Evolutionary conservation across 1,140 invertebrate species (phyloP).

Genomic region (Atta texana): DNA sequence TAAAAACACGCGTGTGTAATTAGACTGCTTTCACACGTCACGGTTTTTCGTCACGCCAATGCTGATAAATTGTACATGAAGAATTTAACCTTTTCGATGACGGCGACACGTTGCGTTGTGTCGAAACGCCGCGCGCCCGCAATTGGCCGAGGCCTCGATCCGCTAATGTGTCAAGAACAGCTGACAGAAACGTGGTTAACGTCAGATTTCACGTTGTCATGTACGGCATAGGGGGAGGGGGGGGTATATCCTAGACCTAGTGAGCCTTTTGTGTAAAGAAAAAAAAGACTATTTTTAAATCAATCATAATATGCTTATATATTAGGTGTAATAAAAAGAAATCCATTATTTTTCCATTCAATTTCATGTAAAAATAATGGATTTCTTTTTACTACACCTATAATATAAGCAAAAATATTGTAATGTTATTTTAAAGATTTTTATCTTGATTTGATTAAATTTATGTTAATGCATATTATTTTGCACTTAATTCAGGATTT

Average conservation of each 20-base stretch:
- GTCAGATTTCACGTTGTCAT: conserved; percentile 1
- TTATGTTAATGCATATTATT: too few relatives aligned
- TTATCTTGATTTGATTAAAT: too few relatives aligned
- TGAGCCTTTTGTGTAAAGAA: not conserved
- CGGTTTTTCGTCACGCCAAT: not conserved
- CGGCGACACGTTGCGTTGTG: conserved; percentile 60
- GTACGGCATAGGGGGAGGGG: not conserved
- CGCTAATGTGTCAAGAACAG: conserved; percentile 51
- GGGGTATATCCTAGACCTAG: conserved; percentile 20
- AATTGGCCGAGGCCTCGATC: conserved; percentile 59
- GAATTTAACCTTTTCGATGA: conserved; percentile 53
- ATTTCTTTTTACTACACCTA: too few relatives aligned
- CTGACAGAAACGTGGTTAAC: conserved; percentile 36
- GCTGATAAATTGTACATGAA: conserved; percentile 8
- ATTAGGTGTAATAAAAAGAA: too few relatives aligned
- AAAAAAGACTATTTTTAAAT: too few relatives aligned
- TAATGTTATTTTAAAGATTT: too few relatives aligned
- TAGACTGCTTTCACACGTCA: conserved; percentile 44
- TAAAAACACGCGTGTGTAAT: conserved; percentile 58
- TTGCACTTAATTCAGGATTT: too few relatives aligned
- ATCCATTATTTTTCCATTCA: too few relatives aligned
- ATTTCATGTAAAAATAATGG: too few relatives aligned
- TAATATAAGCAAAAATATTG: too few relatives aligned
- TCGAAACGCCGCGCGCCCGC: conserved; percentile 38
- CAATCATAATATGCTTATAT: too few relatives aligned